These are phyloP conservation scores for Hyppa rectilinea DNA, from an alignment of 2,888 invertebrate species.

Conservation along the genomic window DNA sequence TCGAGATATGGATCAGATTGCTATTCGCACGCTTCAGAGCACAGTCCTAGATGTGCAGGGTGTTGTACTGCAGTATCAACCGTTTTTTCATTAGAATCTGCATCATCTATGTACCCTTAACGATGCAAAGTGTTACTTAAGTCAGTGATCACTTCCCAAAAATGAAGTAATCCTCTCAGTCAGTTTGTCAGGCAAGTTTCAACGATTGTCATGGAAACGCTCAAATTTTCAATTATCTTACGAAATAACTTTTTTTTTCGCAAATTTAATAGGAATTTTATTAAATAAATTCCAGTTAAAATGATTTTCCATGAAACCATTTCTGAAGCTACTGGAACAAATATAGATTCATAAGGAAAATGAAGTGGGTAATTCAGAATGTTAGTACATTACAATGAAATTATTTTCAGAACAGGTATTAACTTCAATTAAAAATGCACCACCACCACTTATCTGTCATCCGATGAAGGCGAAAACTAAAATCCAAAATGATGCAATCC, in stretches of 20 bases:
- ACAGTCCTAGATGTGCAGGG: slow-evolving; percentile 72
- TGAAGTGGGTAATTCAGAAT: slow-evolving; percentile 14
- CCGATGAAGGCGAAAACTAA: slow-evolving; percentile 24
- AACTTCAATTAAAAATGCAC: neutral
- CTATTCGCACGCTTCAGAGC: slow-evolving; percentile 84
- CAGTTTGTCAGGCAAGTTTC: neutral
- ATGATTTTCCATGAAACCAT: neutral
- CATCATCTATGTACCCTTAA: neutral
- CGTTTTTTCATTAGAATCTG: slow-evolving; percentile 1
- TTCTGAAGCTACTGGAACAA: slow-evolving; percentile 1
- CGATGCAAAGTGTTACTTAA: neutral
- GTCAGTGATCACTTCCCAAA: slow-evolving; percentile 1
- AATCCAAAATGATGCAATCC: slow-evolving; percentile 47
- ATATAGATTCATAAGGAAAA: slow-evolving; percentile 48
- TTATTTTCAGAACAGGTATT: slow-evolving; percentile 3
- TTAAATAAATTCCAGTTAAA: neutral
- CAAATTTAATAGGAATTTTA: slow-evolving; percentile 3
- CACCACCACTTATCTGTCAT: slow-evolving; percentile 54
- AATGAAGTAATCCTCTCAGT: neutral
- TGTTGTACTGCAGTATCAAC: slow-evolving; percentile 54
- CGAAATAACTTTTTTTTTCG: neutral
- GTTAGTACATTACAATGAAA: neutral
- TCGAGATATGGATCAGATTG: slow-evolving; percentile 79
- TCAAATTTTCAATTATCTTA: neutral
- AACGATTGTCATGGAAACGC: slow-evolving; percentile 5